Evolutionary conservation across 2,888 invertebrate species (phyloP).

Genomic region (Deladenus siricidicola): DNA sequence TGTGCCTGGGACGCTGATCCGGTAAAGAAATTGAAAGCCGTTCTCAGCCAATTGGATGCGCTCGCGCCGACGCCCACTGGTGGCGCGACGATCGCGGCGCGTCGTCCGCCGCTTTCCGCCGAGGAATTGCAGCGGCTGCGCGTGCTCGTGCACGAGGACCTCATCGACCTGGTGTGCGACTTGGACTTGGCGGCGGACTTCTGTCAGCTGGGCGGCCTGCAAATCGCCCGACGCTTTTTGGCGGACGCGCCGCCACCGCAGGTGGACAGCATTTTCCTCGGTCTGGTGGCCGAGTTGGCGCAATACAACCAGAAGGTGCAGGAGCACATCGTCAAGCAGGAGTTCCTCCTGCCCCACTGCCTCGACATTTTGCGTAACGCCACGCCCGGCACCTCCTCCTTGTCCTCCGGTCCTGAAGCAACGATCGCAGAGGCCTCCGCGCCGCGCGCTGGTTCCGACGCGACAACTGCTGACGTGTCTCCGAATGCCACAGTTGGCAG

Average conservation of each 20-base stretch:
- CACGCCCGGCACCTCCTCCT: no score
- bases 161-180: conserved; percentile 23
- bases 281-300: conserved; percentile 13
- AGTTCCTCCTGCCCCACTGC: conserved; percentile 4
- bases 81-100: neutral
- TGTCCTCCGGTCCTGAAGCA: no score
- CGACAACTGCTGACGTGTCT: no score
- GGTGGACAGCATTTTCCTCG: neutral
- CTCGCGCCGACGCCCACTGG: neutral
- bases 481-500: neutral
- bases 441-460: neutral
- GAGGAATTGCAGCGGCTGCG: neutral
- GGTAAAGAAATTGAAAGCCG: neutral
- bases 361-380: conserved; percentile 1
- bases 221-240: conserved; percentile 15
- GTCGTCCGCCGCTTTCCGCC: neutral
- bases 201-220: conserved; percentile 20
- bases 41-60: neutral
- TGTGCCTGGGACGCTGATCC: neutral
- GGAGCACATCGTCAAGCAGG: conserved; percentile 8
- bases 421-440: no score
- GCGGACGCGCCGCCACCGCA: conserved; percentile 1
- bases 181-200: conserved; percentile 22
- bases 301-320: conserved; percentile 20
- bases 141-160: neutral